Conservation (phyloP, 1,140 invertebrate species). For the Nephotettix cincticeps region DNA sequence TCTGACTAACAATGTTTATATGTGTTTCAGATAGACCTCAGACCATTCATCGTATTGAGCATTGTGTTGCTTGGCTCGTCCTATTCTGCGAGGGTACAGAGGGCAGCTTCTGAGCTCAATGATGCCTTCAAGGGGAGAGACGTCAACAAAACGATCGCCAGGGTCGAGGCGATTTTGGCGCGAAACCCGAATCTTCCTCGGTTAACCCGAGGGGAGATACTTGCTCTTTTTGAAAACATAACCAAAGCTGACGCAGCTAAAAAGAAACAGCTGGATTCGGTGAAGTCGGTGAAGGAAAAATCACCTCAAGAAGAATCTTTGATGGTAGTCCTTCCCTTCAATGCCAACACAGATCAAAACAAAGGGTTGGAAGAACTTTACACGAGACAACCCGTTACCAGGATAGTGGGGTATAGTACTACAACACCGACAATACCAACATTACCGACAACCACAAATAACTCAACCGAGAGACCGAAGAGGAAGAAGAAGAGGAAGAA, state of each 20-base stretch:
- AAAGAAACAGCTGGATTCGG: not conserved
- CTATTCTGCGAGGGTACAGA: not conserved
- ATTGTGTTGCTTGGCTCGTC: not conserved
- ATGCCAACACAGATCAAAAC: slow-evolving; percentile 45
- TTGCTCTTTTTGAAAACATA: slow-evolving; percentile 59
- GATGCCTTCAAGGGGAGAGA: slow-evolving; percentile 11
- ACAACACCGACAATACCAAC: slow-evolving; percentile 22
- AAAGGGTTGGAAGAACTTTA: slow-evolving; percentile 52
- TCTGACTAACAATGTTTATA: not conserved
- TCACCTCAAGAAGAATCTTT: slow-evolving; percentile 37
- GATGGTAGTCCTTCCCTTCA: slow-evolving; percentile 57
- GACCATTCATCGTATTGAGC: not conserved
- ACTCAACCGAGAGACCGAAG: slow-evolving; percentile 15
- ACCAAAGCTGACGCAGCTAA: slow-evolving; percentile 26
- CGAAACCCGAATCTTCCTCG: slow-evolving; percentile 56
- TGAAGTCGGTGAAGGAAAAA: not conserved
- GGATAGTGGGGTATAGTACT: slow-evolving; percentile 44
- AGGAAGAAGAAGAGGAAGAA: slow-evolving; percentile 28
- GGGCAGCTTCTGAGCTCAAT: not conserved
- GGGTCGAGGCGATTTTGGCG: slow-evolving; percentile 58
- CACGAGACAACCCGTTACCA: slow-evolving; percentile 54
- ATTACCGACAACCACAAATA: slow-evolving; percentile 18
- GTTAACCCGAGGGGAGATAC: slow-evolving; percentile 56
- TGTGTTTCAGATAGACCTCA: slow-evolving; percentile 18
- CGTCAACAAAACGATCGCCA: slow-evolving; percentile 52